These are phyloP conservation scores for Pipa parva DNA, from an alignment of 2,113 vertebrate species.

Conservation along the genomic window DNA sequence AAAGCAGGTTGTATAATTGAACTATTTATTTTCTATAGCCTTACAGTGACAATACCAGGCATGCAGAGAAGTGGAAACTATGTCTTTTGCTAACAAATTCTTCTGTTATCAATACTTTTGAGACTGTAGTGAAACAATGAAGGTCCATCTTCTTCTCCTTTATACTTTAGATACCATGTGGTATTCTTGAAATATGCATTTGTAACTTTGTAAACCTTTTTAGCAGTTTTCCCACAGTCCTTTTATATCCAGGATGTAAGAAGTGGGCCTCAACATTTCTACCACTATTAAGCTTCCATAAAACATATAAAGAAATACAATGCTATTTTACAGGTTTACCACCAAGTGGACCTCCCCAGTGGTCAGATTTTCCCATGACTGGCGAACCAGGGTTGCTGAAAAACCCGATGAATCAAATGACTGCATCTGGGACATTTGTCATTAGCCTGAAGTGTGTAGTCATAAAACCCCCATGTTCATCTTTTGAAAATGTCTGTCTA, in stretches of 20 bases:
- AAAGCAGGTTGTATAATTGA: constrained; percentile 6
- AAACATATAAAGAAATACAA: background rate
- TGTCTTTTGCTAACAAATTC: background rate
- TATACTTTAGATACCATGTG: background rate
- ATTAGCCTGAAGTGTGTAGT: too few species aligned
- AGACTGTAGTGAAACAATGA: background rate
- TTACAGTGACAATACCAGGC: background rate
- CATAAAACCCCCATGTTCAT: too few species aligned
- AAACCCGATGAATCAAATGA: too few species aligned
- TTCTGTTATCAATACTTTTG: background rate
- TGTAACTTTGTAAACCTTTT: background rate
- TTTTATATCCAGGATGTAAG: background rate
- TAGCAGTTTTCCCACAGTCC: background rate
- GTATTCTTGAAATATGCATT: background rate
- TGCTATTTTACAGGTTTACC: background rate
- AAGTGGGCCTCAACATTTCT: background rate
- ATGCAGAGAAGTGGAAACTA: background rate
- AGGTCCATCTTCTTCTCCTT: background rate
- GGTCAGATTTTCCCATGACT: background rate
- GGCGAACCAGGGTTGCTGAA: too few species aligned
- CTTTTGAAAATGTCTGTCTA: too few species aligned
- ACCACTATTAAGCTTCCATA: background rate
- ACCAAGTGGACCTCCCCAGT: background rate
- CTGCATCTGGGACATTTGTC: too few species aligned
- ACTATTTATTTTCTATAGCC: constrained; percentile 1